These are phyloP conservation scores for Papilio glaucus DNA, from an alignment of 1,140 invertebrate genomes.

Conservation along the genomic window DNA sequence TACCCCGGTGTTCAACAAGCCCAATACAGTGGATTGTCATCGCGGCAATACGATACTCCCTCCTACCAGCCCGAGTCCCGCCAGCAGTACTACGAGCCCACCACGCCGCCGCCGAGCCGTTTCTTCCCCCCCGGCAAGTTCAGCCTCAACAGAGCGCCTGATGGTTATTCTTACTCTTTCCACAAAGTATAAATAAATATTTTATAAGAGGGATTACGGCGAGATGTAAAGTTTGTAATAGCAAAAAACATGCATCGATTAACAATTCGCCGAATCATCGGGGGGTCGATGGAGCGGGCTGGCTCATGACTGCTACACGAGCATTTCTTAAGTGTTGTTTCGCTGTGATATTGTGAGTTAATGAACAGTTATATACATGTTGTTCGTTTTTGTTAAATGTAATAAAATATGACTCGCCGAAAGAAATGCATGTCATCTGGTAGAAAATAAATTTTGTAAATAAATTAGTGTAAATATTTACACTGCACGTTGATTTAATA, in stretches of 20 bases:
- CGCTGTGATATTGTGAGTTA: slow-evolving; percentile 81
- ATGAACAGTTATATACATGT: slow-evolving; percentile 70
- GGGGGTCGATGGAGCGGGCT: slow-evolving; percentile 52
- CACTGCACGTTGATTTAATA: slow-evolving; percentile 24
- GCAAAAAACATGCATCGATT: slow-evolving; percentile 69
- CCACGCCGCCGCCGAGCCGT: slow-evolving; percentile 87
- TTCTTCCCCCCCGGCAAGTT: slow-evolving; percentile 93
- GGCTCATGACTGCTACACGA: slow-evolving; percentile 62
- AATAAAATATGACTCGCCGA: slow-evolving; percentile 50
- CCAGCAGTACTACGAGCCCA: slow-evolving; percentile 83
- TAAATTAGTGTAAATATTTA: slow-evolving; percentile 61
- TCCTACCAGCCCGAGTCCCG: slow-evolving; percentile 50
- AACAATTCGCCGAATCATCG: slow-evolving; percentile 71
- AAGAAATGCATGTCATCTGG: slow-evolving; percentile 54
- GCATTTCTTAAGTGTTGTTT: slow-evolving; percentile 78
- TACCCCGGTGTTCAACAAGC: slow-evolving; percentile 54
- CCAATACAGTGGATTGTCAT: slow-evolving; percentile 75
- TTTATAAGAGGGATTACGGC: slow-evolving; percentile 55
- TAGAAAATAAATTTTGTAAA: slow-evolving; percentile 73
- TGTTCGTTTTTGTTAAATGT: slow-evolving; percentile 63
- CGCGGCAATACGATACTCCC: slow-evolving; percentile 70
- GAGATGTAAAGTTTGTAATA: slow-evolving; percentile 63
- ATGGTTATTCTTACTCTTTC: slow-evolving; percentile 92
- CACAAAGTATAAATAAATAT: slow-evolving; percentile 83
- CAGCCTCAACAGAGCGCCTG: slow-evolving; percentile 91